Evolutionary conservation across 2,113 vertebrate genomes (phyloP).

Genomic region (Corvus moneduloides): DNA sequence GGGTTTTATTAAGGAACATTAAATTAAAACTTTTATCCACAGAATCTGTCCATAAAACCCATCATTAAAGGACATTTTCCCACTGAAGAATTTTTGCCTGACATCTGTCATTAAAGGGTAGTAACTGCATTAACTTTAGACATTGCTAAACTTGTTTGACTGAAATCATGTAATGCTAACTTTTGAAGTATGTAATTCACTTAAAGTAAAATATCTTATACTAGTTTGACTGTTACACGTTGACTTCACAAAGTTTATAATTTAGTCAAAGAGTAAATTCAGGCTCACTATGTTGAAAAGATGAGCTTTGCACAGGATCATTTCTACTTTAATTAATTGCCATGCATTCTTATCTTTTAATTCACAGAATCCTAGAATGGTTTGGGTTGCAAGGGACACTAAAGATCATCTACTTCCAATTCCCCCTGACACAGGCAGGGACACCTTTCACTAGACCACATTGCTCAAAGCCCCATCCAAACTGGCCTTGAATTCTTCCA

Average conservation of each 20-base stretch:
- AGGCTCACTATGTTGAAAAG: neutral
- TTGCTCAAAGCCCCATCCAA: neutral
- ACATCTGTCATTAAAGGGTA: neutral
- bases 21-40: neutral
- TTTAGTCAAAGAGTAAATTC: neutral
- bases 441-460: neutral
- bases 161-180: neutral
- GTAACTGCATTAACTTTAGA: neutral
- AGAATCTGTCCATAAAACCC: neutral
- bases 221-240: neutral
- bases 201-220: neutral
- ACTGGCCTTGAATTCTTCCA: neutral
- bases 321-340: neutral
- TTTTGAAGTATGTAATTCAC: neutral
- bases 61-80: neutral
- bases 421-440: too few species aligned
- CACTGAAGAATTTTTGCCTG: neutral
- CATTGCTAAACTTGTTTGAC: neutral
- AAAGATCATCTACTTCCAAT: neutral
- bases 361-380: neutral
- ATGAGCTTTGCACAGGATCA: neutral
- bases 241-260: neutral
- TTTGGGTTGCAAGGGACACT: neutral
- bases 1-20: neutral
- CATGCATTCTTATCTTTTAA: neutral